Percentiles rank a stretch among this genome's conserved stretches.
phyloP scores from a whole-genome alignment of 2,888 invertebrate genomes.

The Mongoloraphidia duomilia region DNA sequence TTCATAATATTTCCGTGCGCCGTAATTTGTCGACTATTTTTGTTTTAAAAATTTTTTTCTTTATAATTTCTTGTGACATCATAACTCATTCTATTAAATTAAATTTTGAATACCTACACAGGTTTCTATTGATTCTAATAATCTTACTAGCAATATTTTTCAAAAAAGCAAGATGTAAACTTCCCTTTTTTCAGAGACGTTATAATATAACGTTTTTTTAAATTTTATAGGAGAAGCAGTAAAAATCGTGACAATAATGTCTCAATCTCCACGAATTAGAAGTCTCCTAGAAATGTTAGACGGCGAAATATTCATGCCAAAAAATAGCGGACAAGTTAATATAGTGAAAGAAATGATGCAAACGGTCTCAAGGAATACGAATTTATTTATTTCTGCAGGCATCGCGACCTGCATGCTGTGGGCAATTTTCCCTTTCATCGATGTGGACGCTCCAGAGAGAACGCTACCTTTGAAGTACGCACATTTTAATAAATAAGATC shows the following conservation, averaged over 20 bases:
- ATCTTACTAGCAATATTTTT: no score
- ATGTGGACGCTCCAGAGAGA: slow-evolving; percentile 10
- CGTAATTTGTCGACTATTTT: no score
- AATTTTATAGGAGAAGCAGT: background rate
- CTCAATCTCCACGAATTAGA: slow-evolving; percentile 4
- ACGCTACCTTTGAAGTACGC: background rate
- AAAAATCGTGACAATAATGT: slow-evolving; percentile 7
- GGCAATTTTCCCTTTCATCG: slow-evolving; percentile 23
- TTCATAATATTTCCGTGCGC: no score
- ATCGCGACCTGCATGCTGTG: slow-evolving; percentile 21
- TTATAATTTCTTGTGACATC: no score
- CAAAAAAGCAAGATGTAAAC: no score
- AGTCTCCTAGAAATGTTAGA: slow-evolving; percentile 10
- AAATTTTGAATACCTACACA: no score
- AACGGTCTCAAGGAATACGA: slow-evolving; percentile 16
- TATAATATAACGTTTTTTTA: no score
- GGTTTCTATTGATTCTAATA: no score
- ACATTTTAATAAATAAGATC: no score
- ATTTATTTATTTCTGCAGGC: slow-evolving; percentile 17
- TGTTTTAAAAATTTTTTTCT: no score
- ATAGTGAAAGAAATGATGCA: slow-evolving; percentile 16
- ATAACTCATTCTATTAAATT: no score
- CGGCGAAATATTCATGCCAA: slow-evolving; percentile 19
- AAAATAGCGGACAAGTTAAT: slow-evolving; percentile 15
- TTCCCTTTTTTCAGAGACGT: no score